Percentiles rank a stretch among this genome's conserved stretches.
Evolutionary conservation across 1,140 invertebrate species (phyloP).

Genomic region (Papilio glaucus): DNA sequence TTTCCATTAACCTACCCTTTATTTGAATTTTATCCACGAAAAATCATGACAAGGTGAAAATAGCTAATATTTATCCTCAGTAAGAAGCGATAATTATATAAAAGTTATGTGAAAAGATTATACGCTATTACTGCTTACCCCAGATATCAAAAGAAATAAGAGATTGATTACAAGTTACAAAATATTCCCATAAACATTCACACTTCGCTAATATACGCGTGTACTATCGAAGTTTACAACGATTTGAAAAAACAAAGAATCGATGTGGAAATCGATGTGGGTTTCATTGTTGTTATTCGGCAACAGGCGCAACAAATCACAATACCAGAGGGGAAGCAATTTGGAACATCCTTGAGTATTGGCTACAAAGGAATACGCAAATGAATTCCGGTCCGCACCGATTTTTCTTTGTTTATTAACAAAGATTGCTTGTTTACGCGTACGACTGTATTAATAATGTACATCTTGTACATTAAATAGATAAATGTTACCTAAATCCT

Average conservation of each 20-base stretch:
- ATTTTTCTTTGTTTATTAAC: conserved; percentile 24
- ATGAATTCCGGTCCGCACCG: conserved; percentile 17
- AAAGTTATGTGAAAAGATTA: too few species aligned
- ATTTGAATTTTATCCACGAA: too few species aligned
- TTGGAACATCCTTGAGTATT: conserved; percentile 5
- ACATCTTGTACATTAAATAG: too few species aligned
- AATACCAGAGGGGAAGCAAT: conserved; percentile 21
- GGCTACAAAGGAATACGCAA: conserved; percentile 26
- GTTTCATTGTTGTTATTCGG: conserved; percentile 8
- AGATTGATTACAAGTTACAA: background rate
- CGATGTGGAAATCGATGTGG: background rate
- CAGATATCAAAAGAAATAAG: too few species aligned
- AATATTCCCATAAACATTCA: background rate
- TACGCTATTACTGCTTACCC: too few species aligned
- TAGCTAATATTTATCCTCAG: too few species aligned
- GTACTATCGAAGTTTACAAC: background rate
- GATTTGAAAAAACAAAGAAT: background rate
- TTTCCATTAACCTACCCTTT: too few species aligned
- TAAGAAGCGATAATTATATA: too few species aligned
- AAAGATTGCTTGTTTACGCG: background rate
- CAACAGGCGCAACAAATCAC: background rate
- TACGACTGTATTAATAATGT: background rate
- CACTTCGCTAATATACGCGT: background rate
- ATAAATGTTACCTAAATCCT: too few species aligned
- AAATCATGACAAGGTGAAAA: too few species aligned